Conservation (phyloP, 2,888 invertebrate species). For the Apotomis capreana region DNA sequence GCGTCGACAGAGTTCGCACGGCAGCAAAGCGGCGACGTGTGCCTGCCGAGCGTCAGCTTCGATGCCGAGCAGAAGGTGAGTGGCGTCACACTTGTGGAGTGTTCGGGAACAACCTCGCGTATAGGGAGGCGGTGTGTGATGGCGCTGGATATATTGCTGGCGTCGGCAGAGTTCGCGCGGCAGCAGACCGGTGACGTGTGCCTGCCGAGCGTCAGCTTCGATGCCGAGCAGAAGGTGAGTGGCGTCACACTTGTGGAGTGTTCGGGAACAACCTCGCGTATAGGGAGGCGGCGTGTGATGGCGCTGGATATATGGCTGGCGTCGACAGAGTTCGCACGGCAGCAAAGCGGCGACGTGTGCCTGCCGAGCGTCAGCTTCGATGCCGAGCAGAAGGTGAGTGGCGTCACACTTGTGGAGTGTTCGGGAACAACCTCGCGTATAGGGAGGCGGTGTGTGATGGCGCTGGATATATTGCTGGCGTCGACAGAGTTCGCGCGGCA, state of each 20-base stretch:
- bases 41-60: constrained; percentile 87
- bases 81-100: constrained; percentile 80
- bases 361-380: constrained; percentile 86
- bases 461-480: constrained; percentile 92
- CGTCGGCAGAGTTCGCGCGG: constrained; percentile 91
- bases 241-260: constrained; percentile 82
- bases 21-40: constrained; percentile 87
- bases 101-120: constrained; percentile 89
- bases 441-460: constrained; percentile 92
- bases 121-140: constrained; percentile 91
- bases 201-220: constrained; percentile 86
- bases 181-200: constrained; percentile 88
- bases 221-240: constrained; percentile 55
- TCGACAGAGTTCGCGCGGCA: constrained; percentile 91
- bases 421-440: constrained; percentile 89
- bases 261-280: constrained; percentile 90
- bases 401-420: constrained; percentile 85
- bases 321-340: constrained; percentile 91
- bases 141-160: constrained; percentile 93
- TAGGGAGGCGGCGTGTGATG: constrained; percentile 91
- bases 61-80: constrained; percentile 58
- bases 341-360: constrained; percentile 89
- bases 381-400: constrained; percentile 52
- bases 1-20: constrained; percentile 91
- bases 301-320: constrained; percentile 93